Conservation (phyloP, 1,140 invertebrate species). For the Drosophila jambulina region DNA sequence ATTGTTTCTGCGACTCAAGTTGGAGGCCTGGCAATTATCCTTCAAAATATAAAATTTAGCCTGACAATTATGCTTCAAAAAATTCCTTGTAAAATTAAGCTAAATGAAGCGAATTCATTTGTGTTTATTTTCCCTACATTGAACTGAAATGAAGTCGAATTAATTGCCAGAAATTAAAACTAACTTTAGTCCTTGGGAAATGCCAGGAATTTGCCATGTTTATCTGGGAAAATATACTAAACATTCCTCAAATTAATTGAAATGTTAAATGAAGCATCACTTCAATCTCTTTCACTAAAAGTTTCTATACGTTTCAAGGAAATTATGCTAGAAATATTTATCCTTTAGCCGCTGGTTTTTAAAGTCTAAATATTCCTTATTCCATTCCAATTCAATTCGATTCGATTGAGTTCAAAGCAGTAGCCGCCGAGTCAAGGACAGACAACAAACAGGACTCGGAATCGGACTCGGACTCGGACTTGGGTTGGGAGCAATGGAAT, state of each 20-base stretch:
- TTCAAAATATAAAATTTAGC: background rate
- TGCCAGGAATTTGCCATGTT: background rate
- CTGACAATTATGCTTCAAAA: background rate
- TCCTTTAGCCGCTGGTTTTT: background rate
- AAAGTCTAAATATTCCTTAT: constrained; percentile 3
- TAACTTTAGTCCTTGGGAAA: background rate
- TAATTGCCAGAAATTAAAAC: background rate
- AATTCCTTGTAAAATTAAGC: background rate
- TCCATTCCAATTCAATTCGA: constrained; percentile 13
- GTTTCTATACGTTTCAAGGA: no score
- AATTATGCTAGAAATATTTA: background rate
- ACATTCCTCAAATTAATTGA: constrained; percentile 3
- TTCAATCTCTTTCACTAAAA: background rate
- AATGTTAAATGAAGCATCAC: background rate
- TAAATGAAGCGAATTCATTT: background rate
- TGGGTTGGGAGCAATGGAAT: constrained; percentile 40
- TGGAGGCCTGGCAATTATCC: no score
- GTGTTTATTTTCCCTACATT: background rate
- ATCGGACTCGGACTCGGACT: background rate
- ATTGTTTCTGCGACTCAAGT: constrained; percentile 34
- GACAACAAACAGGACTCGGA: constrained; percentile 49
- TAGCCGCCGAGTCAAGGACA: constrained; percentile 27
- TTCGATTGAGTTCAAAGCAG: constrained; percentile 35
- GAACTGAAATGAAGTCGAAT: background rate
- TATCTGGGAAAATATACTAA: background rate